Evolutionary conservation across 2,113 vertebrate genomes (phyloP).

Genomic region (Gorsachius goisagi): DNA sequence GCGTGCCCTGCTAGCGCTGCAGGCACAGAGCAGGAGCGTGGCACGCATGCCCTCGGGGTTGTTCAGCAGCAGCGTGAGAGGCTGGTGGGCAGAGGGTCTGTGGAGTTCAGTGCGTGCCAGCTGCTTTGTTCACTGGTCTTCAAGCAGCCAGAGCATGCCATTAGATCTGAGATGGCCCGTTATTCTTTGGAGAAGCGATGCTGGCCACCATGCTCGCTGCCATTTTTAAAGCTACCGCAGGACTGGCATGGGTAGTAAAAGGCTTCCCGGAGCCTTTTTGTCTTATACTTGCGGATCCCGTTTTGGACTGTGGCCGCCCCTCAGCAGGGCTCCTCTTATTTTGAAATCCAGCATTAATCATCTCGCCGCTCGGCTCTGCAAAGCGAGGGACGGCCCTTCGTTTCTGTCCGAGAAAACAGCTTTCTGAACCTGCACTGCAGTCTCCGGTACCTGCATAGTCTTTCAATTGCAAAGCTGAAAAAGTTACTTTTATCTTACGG

Average conservation of each 20-base stretch:
- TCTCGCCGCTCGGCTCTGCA: fast-evolving
- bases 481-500: background rate
- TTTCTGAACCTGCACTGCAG: background rate
- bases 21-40: background rate
- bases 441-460: fast-evolving
- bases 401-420: background rate
- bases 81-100: background rate
- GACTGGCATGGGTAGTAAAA: background rate
- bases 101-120: background rate
- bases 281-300: background rate
- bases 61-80: background rate
- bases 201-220: background rate
- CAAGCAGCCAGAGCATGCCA: fast-evolving
- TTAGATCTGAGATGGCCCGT: background rate
- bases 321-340: background rate
- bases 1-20: background rate
- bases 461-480: background rate
- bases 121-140: background rate
- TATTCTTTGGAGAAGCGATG: fast-evolving
- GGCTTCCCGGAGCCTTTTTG: background rate
- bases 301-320: background rate
- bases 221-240: background rate
- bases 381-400: background rate
- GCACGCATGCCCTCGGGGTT: fast-evolving
- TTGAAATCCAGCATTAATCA: background rate